Evolutionary conservation across 2,888 invertebrate genomes (phyloP), one percentile per base, ranked within the genome.

Genomic region (Gnatocerus cornutus): DNA sequence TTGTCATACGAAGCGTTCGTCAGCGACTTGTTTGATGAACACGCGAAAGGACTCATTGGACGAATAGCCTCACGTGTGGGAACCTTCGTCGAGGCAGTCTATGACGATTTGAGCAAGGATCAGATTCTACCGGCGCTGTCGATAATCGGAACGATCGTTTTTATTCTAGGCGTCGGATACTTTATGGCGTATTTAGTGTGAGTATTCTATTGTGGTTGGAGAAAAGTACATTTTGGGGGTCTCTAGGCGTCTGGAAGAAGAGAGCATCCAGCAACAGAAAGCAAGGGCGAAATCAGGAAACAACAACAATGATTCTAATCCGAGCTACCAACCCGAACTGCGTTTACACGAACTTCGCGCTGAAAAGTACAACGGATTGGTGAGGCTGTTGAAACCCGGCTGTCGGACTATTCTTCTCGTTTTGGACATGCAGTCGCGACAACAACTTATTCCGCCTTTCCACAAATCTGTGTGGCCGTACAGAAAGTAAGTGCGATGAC

Each of bases 401-500:
- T 97, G 98, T 83, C 89, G 98, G 1, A 98, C 98, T 0, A 91
- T 99, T 69, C 90, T 98, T 41, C 85, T 99, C 50, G 87, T 99
- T 59, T 92, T 98, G 2, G 98, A 99, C 85, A 88, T 91, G 82
- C 94, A 96, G 81, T 94, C 94, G 66, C 93, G 96, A 56, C 89
- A 93, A 72, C 93, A 93, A 81, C 87, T 99, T 52, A 88, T 98
- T 71, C 94, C 96, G 45, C 93, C 93, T 71, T 99, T 97, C 87
- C 97, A 97, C 83, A 92, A 92, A 85, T 93, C 94, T 71, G 93
- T 98, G 69, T 97, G 97, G 93, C 98, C 98, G 1, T 97, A 98
- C 82, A 90, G 98, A 83, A 95, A 95, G 96, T 97, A 84, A 86
- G 90, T 85, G 21, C n/a, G n/a, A n/a, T n/a, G n/a, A n/a, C n/a